Base-by-base conservation (phyloP, 1,140 invertebrate genomes). In the Drosophila arawakana region DNA sequence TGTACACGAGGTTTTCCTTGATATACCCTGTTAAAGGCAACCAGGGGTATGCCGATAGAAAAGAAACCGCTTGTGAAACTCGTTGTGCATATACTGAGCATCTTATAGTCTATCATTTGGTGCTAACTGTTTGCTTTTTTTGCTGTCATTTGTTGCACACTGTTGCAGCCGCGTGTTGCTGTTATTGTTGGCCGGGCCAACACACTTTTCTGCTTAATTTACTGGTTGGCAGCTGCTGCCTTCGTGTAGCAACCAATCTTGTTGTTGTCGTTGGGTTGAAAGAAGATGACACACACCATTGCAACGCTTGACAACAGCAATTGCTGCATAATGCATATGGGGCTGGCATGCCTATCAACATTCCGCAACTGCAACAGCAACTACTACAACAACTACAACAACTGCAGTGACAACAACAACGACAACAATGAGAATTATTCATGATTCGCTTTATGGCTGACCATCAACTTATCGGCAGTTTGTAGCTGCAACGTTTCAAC, bases 191-290 rank as follows among this genome's bases (percentile, higher is more conserved):
- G 61, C 35, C 62, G 57, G 47, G 6, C 47, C 78, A 89, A 79
- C 84, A 89, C 84, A 89, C 84, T 89, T 89, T 89, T 89, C 81
- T 81, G 84, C 84, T 89, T 89, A 89, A 89, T 89, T 89, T 89
- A 89, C 84, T 88, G 83, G 65, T 77, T 82, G 83, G 70, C 84
- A 80, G 85, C 81, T 78, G 83, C 60, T 73, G 67, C 67, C 13
- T 15, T 44, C 39, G 46, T 25, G 21, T 30, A 49, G 15, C 61
- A 54, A 25, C 7, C 37, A 41, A n/a, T 30, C 25, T 30, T 25
- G 44, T 37, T 52, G 61, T 41, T 50, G 47, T 30, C 30, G 57
- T 25, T 2, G 50, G n/a, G 18, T 3, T 54, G 15, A 72, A 72
- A 52, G 41, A 72, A 66, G 68, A 66, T 58, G 60, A 34, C 35